Percentiles rank a stretch among this genome's conserved stretches.
phyloP scores from a whole-genome alignment of 2,113 vertebrate species.

The Etia nguti region DNA sequence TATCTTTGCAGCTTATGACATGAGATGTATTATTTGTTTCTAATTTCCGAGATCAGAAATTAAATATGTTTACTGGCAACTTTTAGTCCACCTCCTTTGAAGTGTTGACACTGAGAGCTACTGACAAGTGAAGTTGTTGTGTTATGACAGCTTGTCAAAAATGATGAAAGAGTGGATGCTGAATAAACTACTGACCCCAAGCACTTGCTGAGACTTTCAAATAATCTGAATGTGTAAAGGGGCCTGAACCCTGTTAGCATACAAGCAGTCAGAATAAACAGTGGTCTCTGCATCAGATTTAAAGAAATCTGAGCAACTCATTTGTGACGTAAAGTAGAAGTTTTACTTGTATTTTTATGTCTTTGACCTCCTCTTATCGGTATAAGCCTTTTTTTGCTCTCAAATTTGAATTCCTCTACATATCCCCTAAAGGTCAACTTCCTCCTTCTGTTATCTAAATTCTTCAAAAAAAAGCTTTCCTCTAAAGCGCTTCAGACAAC shows the following conservation, averaged over 20 bases:
- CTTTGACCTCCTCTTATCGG: neutral
- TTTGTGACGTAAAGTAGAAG: neutral
- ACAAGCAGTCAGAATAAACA: conserved; percentile 40
- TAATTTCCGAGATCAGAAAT: neutral
- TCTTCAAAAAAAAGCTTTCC: neutral
- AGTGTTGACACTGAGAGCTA: neutral
- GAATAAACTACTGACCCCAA: neutral
- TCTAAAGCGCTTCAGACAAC: neutral
- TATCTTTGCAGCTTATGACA: neutral
- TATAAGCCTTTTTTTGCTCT: conserved; percentile 57
- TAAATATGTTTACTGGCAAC: neutral
- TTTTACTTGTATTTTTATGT: neutral
- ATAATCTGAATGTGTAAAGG: neutral
- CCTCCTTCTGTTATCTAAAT: neutral
- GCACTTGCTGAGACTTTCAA: neutral
- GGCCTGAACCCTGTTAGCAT: neutral
- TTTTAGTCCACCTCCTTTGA: neutral
- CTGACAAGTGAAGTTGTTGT: conserved; percentile 1
- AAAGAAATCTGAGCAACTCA: neutral
- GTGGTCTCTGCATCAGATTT: neutral
- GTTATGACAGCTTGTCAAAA: conserved; percentile 22
- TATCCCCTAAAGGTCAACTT: neutral
- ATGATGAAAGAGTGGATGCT: neutral
- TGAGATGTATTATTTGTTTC: neutral
- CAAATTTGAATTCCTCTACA: conserved; percentile 9